These are phyloP conservation scores for Neogobius melanostomus DNA, from an alignment of 2,113 vertebrate species.

Conservation along the genomic window DNA sequence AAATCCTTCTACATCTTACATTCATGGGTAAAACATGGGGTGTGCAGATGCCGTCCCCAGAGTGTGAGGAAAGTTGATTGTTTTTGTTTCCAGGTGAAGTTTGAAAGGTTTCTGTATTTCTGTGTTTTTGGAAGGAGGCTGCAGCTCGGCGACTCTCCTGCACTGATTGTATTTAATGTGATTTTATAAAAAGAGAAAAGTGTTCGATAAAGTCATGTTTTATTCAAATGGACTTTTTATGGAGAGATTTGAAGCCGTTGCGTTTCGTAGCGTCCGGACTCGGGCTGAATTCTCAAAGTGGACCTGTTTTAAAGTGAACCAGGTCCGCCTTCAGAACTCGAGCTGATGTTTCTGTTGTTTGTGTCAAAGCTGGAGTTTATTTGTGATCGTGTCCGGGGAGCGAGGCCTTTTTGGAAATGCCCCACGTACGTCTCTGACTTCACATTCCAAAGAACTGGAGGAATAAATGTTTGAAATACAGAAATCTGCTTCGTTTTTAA, in stretches of 20 bases:
- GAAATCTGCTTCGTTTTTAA: conserved; percentile 3
- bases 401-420: no score
- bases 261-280: no score
- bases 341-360: conserved; percentile 32
- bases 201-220: conserved; percentile 47
- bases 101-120: no score
- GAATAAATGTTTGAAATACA: conserved; percentile 77
- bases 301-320: no score
- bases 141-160: conserved; percentile 82
- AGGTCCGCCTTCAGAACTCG: no score
- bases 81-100: no score
- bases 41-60: no score
- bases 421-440: conserved; percentile 60
- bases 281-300: no score
- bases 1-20: no score
- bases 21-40: no score
- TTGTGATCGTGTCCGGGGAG: no score
- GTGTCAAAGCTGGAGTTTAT: conserved; percentile 32
- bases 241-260: conserved; percentile 18
- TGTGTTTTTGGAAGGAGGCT: conserved; percentile 83
- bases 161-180: conserved; percentile 79
- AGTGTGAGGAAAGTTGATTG: no score
- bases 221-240: conserved; percentile 67
- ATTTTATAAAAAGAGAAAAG: conserved; percentile 52
- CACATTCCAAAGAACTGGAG: conserved; percentile 79